Conservation (phyloP, 1,140 invertebrate species). For the Probaryconus sp. region DNA sequence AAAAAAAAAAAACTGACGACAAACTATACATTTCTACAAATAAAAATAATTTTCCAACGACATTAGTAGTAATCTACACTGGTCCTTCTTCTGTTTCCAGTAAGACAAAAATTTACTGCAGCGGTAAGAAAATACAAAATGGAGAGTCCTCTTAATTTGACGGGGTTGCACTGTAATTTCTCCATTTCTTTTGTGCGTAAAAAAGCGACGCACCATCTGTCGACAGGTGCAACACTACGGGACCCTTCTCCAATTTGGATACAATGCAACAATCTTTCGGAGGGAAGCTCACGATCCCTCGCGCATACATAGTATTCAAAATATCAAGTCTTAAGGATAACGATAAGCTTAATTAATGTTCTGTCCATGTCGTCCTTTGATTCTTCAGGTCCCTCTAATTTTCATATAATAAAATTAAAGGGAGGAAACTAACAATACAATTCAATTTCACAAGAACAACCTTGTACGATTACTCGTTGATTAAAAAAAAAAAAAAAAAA, state of each 20-base stretch:
- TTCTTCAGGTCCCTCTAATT: no score
- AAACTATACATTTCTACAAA: no score
- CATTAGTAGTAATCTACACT: no score
- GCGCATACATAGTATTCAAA: not conserved
- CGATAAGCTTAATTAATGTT: slow-evolving; percentile 13
- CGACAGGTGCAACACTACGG: slow-evolving; percentile 46
- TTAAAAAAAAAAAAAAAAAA: not conserved
- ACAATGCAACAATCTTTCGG: slow-evolving; percentile 18
- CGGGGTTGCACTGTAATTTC: slow-evolving; percentile 21
- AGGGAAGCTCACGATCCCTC: not conserved
- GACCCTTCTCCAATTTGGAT: slow-evolving; percentile 29
- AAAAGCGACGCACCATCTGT: slow-evolving; percentile 50
- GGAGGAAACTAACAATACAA: no score
- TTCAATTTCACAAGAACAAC: no score
- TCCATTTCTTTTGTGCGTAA: slow-evolving; percentile 21
- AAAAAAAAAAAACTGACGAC: no score
- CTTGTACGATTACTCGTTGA: no score
- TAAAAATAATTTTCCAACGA: no score
- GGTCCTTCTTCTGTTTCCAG: not conserved
- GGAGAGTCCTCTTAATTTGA: not conserved
- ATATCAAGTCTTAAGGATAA: not conserved
- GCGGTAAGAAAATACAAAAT: not conserved
- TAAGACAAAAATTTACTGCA: not conserved
- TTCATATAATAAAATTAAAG: no score
- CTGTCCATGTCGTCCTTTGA: no score